These are phyloP conservation scores for Pseudanteris insignis DNA, from an alignment of 2,888 invertebrate genomes.

Conservation along the genomic window DNA sequence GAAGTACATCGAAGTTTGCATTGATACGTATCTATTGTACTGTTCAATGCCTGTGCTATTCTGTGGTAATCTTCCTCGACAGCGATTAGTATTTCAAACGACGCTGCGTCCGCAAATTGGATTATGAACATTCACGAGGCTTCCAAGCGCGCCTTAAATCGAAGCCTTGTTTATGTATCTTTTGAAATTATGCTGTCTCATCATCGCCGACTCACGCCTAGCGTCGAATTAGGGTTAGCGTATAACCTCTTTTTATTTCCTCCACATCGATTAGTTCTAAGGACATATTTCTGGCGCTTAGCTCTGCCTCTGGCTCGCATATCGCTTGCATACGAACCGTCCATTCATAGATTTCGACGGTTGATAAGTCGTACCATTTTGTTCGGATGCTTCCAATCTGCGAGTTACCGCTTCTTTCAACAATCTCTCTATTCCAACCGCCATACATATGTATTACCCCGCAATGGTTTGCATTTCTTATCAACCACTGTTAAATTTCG, in stretches of 20 bases:
- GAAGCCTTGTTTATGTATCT: constrained; percentile 45
- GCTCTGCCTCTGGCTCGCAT: constrained; percentile 7
- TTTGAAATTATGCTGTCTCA: constrained; percentile 43
- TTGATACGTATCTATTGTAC: constrained; percentile 43
- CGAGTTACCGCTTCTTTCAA: not conserved
- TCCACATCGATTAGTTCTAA: constrained; percentile 23
- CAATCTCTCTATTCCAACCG: not conserved
- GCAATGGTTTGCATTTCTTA: not conserved
- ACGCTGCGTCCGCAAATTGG: constrained; percentile 45
- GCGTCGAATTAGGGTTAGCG: constrained; percentile 41
- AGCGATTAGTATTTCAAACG: constrained; percentile 47
- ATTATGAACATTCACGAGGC: constrained; percentile 45
- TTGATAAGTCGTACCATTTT: constrained; percentile 1
- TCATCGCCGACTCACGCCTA: constrained; percentile 39
- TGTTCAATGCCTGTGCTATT: constrained; percentile 42
- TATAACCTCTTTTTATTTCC: constrained; percentile 40
- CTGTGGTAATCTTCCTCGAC: constrained; percentile 44
- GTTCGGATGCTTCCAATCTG: not conserved
- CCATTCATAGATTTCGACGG: constrained; percentile 21
- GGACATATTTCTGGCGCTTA: constrained; percentile 26
- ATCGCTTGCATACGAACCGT: constrained; percentile 25
- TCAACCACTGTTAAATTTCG: not conserved
- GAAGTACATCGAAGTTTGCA: constrained; percentile 45
- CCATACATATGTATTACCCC: too few species aligned
- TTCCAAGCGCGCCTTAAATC: constrained; percentile 45